phyloP scores from a whole-genome alignment of 2,113 vertebrate genomes.

The Ptilonorhynchus violaceus region DNA sequence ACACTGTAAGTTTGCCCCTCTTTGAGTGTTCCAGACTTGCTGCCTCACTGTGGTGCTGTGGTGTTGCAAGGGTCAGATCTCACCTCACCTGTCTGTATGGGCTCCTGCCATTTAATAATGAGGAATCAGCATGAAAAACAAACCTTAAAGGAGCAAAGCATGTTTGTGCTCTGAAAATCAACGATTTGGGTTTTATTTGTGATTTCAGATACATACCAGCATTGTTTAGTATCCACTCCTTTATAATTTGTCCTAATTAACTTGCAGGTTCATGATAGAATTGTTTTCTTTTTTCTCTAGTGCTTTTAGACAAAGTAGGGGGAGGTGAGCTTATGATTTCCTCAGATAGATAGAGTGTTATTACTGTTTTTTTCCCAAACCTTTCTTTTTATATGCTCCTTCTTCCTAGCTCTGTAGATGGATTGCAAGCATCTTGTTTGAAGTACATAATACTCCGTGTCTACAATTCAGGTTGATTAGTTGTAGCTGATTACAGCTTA shows the following conservation, averaged over 20 bases:
- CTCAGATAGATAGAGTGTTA: not conserved
- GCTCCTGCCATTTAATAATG: not conserved
- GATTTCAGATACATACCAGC: not conserved
- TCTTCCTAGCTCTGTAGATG: not conserved
- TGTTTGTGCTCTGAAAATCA: not conserved
- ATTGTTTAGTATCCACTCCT: not conserved
- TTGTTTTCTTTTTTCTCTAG: not conserved
- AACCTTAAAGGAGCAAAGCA: not conserved
- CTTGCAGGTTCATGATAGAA: not conserved
- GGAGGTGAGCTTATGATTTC: not conserved
- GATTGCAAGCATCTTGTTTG: not conserved
- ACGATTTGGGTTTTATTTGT: not conserved
- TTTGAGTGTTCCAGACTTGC: not conserved
- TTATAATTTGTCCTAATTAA: not conserved
- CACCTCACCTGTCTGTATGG: not conserved
- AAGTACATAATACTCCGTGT: not conserved
- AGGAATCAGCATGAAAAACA: not conserved
- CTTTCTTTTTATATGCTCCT: not conserved
- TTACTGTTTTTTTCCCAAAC: not conserved
- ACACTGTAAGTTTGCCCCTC: not conserved
- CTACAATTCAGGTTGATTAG: not conserved
- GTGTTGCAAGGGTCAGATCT: not conserved
- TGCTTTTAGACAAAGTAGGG: not conserved
- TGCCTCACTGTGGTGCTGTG: not conserved
- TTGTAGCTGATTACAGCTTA: not conserved